A percentile compares a stretch with the other conserved stretches of the same genome.
These are phyloP conservation scores for Cosmia trapezina DNA, from an alignment of 2,888 invertebrate species.

Conservation along the genomic window DNA sequence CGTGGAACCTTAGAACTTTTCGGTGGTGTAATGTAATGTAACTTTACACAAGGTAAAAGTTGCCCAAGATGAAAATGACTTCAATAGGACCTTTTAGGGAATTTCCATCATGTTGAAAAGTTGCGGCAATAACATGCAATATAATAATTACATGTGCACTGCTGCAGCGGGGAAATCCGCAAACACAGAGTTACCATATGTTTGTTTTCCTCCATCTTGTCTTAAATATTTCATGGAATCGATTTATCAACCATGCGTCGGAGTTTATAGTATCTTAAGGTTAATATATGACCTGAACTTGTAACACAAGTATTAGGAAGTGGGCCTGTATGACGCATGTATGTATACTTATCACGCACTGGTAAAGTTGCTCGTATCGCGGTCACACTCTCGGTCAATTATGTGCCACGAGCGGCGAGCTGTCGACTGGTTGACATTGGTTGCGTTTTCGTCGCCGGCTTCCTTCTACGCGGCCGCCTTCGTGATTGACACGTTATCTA, in stretches of 20 bases:
- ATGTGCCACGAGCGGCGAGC: conserved; percentile 69
- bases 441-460: conserved; percentile 75
- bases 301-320: conserved; percentile 68
- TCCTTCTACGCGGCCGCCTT: conserved; percentile 75
- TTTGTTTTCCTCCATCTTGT: conserved; percentile 34
- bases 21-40: neutral
- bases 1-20: neutral
- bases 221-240: conserved; percentile 26
- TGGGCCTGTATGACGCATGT: conserved; percentile 66
- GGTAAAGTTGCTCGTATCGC: conserved; percentile 70
- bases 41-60: neutral
- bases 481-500: conserved; percentile 77
- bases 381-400: conserved; percentile 75
- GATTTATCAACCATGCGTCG: conserved; percentile 28
- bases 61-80: neutral
- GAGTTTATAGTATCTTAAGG: conserved; percentile 30
- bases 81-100: conserved; percentile 1
- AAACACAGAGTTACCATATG: conserved; percentile 17
- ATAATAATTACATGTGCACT: conserved; percentile 12
- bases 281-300: conserved; percentile 67
- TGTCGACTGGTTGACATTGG: conserved; percentile 81
- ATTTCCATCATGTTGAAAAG: conserved; percentile 32
- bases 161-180: conserved; percentile 48
- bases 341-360: conserved; percentile 66
- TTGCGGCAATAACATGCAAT: conserved; percentile 27